phyloP scores from a whole-genome alignment of 2,888 invertebrate species.

The Globia sparganii region DNA sequence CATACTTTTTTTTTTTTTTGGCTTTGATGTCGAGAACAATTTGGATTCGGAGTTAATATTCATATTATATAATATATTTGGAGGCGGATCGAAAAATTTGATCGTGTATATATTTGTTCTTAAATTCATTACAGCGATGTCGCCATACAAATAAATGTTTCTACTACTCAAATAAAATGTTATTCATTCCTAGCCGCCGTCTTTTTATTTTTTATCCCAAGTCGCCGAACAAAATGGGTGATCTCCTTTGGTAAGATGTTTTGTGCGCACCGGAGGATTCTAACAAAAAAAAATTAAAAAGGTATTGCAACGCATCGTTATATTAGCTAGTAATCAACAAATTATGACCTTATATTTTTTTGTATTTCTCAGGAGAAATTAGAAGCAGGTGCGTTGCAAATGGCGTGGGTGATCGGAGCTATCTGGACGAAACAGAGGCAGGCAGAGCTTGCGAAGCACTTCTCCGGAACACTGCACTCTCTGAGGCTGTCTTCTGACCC shows the following conservation, averaged over 20 bases:
- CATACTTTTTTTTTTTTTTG: too few species aligned
- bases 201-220: too few species aligned
- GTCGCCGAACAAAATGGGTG: too few species aligned
- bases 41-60: too few species aligned
- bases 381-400: slow-evolving; percentile 89
- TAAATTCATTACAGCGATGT: too few species aligned
- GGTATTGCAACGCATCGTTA: not conserved
- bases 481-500: slow-evolving; percentile 90
- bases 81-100: too few species aligned
- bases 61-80: too few species aligned
- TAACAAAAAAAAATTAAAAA: not conserved
- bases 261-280: not conserved
- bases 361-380: slow-evolving; percentile 84
- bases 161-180: too few species aligned
- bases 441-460: slow-evolving; percentile 90
- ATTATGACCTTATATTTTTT: not conserved
- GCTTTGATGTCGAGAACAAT: too few species aligned
- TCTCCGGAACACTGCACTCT: slow-evolving; percentile 91
- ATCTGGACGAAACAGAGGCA: slow-evolving; percentile 92
- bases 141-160: too few species aligned
- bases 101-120: too few species aligned
- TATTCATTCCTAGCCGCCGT: too few species aligned
- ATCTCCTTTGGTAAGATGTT: not conserved
- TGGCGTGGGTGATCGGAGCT: slow-evolving; percentile 93
- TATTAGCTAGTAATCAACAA: not conserved